phyloP scores from a whole-genome alignment of 2,888 invertebrate species.

The Tachina lurida region DNA sequence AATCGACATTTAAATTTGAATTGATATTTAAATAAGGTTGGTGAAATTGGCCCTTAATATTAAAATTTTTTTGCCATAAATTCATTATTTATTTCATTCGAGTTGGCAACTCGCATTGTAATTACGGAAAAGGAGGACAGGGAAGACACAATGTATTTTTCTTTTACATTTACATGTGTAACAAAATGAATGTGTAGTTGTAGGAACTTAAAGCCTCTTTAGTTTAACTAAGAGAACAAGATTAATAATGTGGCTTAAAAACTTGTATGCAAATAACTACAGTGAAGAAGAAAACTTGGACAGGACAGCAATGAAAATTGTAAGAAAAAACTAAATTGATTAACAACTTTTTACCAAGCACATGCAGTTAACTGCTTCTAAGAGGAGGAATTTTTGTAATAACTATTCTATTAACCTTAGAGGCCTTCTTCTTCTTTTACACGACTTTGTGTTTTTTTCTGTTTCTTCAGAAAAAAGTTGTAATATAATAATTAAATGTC shows the following conservation, averaged over 20 bases:
- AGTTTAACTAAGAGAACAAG: slow-evolving; percentile 41
- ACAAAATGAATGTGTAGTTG: slow-evolving; percentile 33
- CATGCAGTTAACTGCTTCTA: too few relatives aligned
- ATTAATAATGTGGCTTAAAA: slow-evolving; percentile 65
- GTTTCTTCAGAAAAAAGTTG: too few relatives aligned
- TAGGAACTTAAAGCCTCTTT: slow-evolving; percentile 45
- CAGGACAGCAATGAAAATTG: neutral
- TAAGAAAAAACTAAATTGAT: neutral
- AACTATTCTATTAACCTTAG: neutral
- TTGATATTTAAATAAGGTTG: too few relatives aligned
- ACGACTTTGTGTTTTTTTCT: neutral
- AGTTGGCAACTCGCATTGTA: slow-evolving; percentile 40
- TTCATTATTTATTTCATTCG: slow-evolving; percentile 11
- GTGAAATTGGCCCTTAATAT: too few relatives aligned
- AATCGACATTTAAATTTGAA: too few relatives aligned
- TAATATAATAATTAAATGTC: too few relatives aligned
- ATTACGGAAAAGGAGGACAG: slow-evolving; percentile 14
- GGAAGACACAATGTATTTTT: neutral
- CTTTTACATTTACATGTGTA: slow-evolving; percentile 22
- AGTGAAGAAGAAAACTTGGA: slow-evolving; percentile 7
- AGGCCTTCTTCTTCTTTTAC: neutral
- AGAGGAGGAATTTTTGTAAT: neutral
- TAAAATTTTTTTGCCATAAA: neutral
- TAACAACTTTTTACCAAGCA: too few relatives aligned
- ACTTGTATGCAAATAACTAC: slow-evolving; percentile 26